Conservation (phyloP, 2,888 invertebrate genomes). For the Holacanthella duospinosa region DNA sequence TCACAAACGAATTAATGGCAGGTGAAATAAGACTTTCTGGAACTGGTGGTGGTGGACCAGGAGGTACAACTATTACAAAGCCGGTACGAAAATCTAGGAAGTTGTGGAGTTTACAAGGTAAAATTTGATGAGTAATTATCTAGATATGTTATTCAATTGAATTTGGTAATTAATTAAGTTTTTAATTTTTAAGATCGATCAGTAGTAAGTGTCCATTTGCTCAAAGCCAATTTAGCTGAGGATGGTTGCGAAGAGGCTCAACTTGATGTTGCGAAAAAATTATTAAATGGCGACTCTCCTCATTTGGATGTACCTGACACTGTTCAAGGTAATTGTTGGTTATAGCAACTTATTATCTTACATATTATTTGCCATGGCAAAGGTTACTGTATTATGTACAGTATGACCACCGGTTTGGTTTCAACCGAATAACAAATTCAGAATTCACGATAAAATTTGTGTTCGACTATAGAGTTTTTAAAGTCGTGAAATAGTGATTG, state of each 20-base stretch:
- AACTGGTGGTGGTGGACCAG: not conserved
- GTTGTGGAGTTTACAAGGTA: conserved; percentile 67
- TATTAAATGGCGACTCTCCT: conserved; percentile 49
- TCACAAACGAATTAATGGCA: not conserved
- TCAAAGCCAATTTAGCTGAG: conserved; percentile 53
- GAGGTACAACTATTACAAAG: not conserved
- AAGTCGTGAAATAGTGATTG: no score
- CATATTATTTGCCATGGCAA: not conserved
- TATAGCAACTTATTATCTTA: not conserved
- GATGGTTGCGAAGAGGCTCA: conserved; percentile 84
- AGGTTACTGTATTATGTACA: conserved; percentile 10
- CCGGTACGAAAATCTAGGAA: conserved; percentile 52
- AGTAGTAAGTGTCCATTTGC: conserved; percentile 37
- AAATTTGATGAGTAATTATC: conserved; percentile 20
- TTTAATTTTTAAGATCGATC: conserved; percentile 35
- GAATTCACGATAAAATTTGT: not conserved
- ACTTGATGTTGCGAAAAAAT: conserved; percentile 70
- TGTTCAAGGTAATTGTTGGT: conserved; percentile 18
- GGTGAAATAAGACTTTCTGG: not conserved
- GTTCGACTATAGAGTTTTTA: not conserved
- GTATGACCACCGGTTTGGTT: not conserved
- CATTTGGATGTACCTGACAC: conserved; percentile 9
- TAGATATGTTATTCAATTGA: not conserved
- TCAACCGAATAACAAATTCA: not conserved
- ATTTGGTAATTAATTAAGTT: not conserved